phyloP scores from a whole-genome alignment of 2,797 vertebrate genomes.

The Botia kubotai region DNA sequence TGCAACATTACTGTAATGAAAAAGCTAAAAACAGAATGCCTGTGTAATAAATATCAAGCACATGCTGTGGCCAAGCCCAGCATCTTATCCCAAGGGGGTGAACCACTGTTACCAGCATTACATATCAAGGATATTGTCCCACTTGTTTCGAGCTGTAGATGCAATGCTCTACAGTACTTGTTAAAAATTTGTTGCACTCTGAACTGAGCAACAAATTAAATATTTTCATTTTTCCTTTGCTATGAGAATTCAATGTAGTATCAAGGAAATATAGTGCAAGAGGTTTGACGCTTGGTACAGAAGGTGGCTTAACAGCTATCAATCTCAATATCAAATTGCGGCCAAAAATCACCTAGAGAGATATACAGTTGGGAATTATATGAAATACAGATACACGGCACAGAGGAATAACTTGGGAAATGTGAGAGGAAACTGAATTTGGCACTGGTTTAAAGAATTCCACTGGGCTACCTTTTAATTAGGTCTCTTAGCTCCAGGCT shows the following conservation, averaged over 20 bases:
- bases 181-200: background rate
- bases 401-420: constrained; percentile 75
- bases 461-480: constrained; percentile 81
- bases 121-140: constrained; percentile 20
- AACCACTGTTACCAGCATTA: background rate
- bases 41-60: constrained; percentile 7
- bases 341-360: constrained; percentile 66
- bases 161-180: constrained; percentile 9
- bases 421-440: constrained; percentile 60
- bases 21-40: background rate
- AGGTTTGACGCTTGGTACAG: constrained; percentile 54
- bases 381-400: constrained; percentile 67
- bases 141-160: constrained; percentile 34
- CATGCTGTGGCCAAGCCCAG: constrained; percentile 11
- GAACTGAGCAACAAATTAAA: constrained; percentile 43
- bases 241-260: constrained; percentile 49
- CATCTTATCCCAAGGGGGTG: background rate
- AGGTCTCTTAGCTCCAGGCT: constrained; percentile 76
- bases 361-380: constrained; percentile 64
- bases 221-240: constrained; percentile 5
- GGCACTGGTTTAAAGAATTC: constrained; percentile 73
- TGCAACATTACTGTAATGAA: constrained; percentile 11
- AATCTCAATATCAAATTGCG: constrained; percentile 67
- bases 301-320: constrained; percentile 65
- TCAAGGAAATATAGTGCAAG: constrained; percentile 56